Evolutionary conservation across 2,888 invertebrate species (phyloP).

Genomic region (Hofmannophila pseudospretella): DNA sequence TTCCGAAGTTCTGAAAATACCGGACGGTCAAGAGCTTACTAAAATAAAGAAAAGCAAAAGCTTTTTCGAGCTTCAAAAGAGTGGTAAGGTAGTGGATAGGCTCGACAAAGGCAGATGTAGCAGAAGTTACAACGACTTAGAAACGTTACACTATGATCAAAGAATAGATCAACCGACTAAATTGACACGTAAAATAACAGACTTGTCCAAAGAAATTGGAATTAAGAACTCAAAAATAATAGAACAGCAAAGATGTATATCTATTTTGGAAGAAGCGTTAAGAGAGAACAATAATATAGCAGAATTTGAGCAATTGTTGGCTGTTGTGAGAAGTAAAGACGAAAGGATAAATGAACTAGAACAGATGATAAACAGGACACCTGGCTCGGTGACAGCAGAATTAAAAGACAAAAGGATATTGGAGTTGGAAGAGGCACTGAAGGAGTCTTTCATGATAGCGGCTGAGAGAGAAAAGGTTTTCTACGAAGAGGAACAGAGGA

Average conservation of each 20-base stretch:
- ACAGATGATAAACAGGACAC: constrained; percentile 77
- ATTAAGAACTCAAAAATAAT: constrained; percentile 74
- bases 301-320: constrained; percentile 77
- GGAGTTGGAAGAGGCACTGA: constrained; percentile 88
- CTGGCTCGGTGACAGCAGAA: constrained; percentile 45
- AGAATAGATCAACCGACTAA: constrained; percentile 44
- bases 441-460: constrained; percentile 87
- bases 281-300: constrained; percentile 77
- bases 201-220: constrained; percentile 63
- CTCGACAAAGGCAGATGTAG: constrained; percentile 71
- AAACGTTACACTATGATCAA: constrained; percentile 39
- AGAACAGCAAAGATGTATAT: constrained; percentile 74
- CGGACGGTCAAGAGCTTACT: constrained; percentile 52
- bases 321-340: constrained; percentile 78
- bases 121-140: constrained; percentile 61
- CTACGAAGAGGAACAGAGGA: constrained; percentile 80
- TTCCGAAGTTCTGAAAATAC: constrained; percentile 68
- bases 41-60: constrained; percentile 63
- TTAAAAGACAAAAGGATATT: constrained; percentile 79
- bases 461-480: constrained; percentile 82
- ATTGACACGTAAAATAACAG: constrained; percentile 57
- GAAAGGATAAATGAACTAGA: constrained; percentile 88
- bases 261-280: constrained; percentile 72
- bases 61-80: constrained; percentile 73
- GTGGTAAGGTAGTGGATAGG: constrained; percentile 79